Conservation (phyloP, 2,888 invertebrate species). For the Reticulitermes lucifugus region DNA sequence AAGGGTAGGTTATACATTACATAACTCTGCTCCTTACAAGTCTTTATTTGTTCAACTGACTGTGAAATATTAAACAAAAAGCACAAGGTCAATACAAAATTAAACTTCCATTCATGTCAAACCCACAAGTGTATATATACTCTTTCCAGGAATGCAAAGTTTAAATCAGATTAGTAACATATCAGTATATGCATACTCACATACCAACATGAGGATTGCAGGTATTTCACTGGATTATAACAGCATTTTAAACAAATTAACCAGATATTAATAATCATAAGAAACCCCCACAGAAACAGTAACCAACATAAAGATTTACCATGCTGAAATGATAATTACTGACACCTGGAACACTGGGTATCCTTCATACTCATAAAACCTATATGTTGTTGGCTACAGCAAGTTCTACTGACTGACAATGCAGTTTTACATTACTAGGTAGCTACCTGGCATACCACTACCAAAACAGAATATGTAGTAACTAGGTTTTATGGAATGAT, state of each 20-base stretch:
- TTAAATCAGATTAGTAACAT: not conserved
- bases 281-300: not conserved
- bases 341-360: conserved; percentile 21
- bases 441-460: conserved; percentile 50
- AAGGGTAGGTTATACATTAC: not conserved
- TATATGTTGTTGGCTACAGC: conserved; percentile 16
- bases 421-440: conserved; percentile 24
- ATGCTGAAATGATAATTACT: conserved; percentile 7
- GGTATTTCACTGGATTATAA: not conserved
- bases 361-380: conserved; percentile 3
- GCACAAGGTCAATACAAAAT: conserved; percentile 25
- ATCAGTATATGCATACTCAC: not conserved
- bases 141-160: conserved; percentile 27
- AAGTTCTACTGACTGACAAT: conserved; percentile 9
- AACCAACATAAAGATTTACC: not conserved
- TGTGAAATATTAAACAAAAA: not conserved
- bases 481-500: conserved; percentile 47
- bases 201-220: not conserved
- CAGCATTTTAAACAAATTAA: not conserved
- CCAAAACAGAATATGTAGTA: conserved; percentile 42
- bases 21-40: not conserved
- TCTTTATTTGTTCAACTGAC: conserved; percentile 19
- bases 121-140: not conserved
- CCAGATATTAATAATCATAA: not conserved
- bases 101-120: conserved; percentile 20